These are phyloP conservation scores for Temnothorax nylanderi DNA, from an alignment of 1,140 invertebrate genomes.

Conservation along the genomic window DNA sequence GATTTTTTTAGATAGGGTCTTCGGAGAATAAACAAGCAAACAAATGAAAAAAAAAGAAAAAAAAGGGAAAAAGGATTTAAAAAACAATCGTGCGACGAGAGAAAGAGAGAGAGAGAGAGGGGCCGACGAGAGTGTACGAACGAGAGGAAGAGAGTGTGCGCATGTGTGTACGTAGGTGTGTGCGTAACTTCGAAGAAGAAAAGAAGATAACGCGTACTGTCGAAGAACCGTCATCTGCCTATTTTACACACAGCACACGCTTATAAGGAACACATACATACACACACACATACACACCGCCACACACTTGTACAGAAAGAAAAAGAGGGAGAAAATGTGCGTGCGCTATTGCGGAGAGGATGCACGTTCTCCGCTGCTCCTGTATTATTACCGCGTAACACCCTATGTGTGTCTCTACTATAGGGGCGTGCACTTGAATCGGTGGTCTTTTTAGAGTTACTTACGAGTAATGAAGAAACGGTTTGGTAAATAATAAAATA, in stretches of 20 bases:
- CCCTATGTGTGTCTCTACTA: conserved; percentile 71
- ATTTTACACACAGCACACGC: conserved; percentile 59
- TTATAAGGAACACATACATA: neutral
- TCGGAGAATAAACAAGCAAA: conserved; percentile 72
- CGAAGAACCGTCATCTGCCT: conserved; percentile 73
- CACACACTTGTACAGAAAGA: conserved; percentile 21
- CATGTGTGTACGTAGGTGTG: conserved; percentile 67
- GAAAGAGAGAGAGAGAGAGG: conserved; percentile 22
- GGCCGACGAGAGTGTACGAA: conserved; percentile 51
- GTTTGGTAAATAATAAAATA: conserved; percentile 77
- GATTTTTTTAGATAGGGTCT: conserved; percentile 80
- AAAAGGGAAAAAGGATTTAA: conserved; percentile 36
- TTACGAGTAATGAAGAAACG: conserved; percentile 76
- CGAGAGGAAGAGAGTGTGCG: conserved; percentile 46
- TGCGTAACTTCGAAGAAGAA: conserved; percentile 66
- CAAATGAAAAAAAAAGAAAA: conserved; percentile 64
- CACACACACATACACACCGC: conserved; percentile 48
- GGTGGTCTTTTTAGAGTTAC: conserved; percentile 78
- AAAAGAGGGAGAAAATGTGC: conserved; percentile 72
- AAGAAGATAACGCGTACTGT: conserved; percentile 32
- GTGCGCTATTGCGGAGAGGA: conserved; percentile 69
- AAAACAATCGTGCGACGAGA: conserved; percentile 40
- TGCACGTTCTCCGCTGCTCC: conserved; percentile 71
- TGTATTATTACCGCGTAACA: conserved; percentile 62
- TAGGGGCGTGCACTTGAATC: conserved; percentile 76